Conservation (phyloP, 1,140 invertebrate genomes). For the Drosophila ficusphila region DNA sequence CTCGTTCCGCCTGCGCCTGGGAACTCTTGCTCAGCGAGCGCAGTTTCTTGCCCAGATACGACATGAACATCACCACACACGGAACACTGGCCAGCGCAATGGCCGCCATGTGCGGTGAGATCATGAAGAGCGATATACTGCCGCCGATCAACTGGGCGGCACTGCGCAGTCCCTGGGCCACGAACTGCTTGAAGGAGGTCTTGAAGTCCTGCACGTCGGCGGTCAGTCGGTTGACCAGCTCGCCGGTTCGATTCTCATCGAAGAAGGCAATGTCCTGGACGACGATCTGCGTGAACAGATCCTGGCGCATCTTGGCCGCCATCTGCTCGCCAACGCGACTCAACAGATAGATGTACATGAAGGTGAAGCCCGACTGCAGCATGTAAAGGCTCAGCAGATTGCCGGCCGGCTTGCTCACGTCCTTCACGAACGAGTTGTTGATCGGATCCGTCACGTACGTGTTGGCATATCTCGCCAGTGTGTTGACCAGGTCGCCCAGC, state of each 20-base stretch:
- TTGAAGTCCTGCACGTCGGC: slow-evolving; percentile 98
- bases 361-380: slow-evolving; percentile 93
- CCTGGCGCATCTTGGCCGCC: slow-evolving; percentile 90
- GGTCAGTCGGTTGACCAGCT: slow-evolving; percentile 95
- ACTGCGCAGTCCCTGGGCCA: slow-evolving; percentile 95
- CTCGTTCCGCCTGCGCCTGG: slow-evolving; percentile 89
- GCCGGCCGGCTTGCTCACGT: slow-evolving; percentile 88
- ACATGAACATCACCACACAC: slow-evolving; percentile 89
- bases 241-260: slow-evolving; percentile 95
- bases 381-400: slow-evolving; percentile 88
- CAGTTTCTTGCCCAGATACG: slow-evolving; percentile 68
- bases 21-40: slow-evolving; percentile 74
- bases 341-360: slow-evolving; percentile 94
- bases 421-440: slow-evolving; percentile 85
- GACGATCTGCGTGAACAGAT: slow-evolving; percentile 93
- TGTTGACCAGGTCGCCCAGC: slow-evolving; percentile 91
- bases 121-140: slow-evolving; percentile 84
- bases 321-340: slow-evolving; percentile 94
- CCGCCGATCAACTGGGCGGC: slow-evolving; percentile 89
- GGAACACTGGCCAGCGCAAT: slow-evolving; percentile 93
- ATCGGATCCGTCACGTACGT: slow-evolving; percentile 78
- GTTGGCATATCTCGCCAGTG: slow-evolving; percentile 86
- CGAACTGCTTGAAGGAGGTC: slow-evolving; percentile 95
- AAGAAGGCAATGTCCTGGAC: slow-evolving; percentile 96
- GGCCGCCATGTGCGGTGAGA: slow-evolving; percentile 95